phyloP scores from a whole-genome alignment of 1,140 invertebrate species.

The Drosophila simulans region DNA sequence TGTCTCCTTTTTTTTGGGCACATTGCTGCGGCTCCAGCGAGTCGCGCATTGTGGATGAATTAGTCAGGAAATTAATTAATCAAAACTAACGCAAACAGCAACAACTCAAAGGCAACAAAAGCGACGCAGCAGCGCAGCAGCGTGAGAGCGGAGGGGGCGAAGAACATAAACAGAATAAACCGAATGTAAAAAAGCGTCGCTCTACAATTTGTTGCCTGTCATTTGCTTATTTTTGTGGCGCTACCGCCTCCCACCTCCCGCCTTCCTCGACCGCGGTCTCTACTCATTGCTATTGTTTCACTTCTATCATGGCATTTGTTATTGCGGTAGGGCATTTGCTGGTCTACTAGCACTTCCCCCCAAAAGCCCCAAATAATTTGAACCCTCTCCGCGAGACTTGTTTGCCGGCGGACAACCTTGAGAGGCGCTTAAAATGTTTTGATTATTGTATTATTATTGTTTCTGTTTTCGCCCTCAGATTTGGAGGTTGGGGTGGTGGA shows the following conservation, averaged over 20 bases:
- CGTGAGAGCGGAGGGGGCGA: no score
- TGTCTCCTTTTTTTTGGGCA: constrained; percentile 44
- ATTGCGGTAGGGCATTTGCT: constrained; percentile 44
- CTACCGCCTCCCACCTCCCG: constrained; percentile 1
- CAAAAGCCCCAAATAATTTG: not conserved
- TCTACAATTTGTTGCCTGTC: constrained; percentile 77
- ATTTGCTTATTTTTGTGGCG: constrained; percentile 68
- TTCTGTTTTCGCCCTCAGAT: constrained; percentile 23
- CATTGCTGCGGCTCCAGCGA: constrained; percentile 68
- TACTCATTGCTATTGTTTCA: constrained; percentile 37
- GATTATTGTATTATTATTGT: constrained; percentile 70
- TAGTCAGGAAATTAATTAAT: constrained; percentile 84
- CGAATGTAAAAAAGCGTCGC: constrained; percentile 58
- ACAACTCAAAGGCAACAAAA: constrained; percentile 42
- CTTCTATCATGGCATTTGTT: constrained; percentile 51
- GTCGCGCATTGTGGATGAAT: constrained; percentile 81
- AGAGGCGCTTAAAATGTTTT: constrained; percentile 80
- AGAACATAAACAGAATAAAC: not conserved
- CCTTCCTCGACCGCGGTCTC: not conserved
- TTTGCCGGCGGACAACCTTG: constrained; percentile 60
- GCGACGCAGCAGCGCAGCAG: not conserved
- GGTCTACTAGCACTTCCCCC: constrained; percentile 12
- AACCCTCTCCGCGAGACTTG: constrained; percentile 8
- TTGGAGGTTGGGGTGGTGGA: not conserved
- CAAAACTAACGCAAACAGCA: constrained; percentile 73